These are phyloP conservation scores for Drosophila mulleri DNA, from an alignment of 2,888 invertebrate species.

Conservation along the genomic window DNA sequence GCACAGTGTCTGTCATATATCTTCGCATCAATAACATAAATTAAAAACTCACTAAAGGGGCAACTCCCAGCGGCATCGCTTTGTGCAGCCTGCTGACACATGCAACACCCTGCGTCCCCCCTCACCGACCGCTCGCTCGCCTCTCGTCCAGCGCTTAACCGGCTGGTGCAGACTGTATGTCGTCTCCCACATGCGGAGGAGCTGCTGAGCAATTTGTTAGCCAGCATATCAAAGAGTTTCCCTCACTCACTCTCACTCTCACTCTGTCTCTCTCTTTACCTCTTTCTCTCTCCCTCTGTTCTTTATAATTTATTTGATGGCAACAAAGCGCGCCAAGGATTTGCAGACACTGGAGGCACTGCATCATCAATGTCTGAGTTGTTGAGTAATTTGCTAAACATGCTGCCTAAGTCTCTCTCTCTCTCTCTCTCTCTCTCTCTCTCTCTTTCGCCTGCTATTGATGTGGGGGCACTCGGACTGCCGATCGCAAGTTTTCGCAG, in stretches of 20 bases:
- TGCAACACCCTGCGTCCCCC: constrained; percentile 23
- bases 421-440: neutral
- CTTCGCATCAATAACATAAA: constrained; percentile 77
- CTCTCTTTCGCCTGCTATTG: constrained; percentile 4
- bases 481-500: constrained; percentile 46
- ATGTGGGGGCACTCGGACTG: constrained; percentile 11
- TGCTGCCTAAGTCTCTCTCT: constrained; percentile 18
- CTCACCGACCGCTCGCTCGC: neutral
- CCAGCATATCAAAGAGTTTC: constrained; percentile 12
- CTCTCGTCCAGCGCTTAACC: neutral
- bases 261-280: neutral
- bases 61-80: constrained; percentile 71
- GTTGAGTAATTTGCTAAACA: constrained; percentile 82
- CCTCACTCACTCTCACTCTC: neutral
- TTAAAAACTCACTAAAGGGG: constrained; percentile 57
- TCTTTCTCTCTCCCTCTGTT: constrained; percentile 33
- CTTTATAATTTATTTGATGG: constrained; percentile 83
- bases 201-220: constrained; percentile 50
- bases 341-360: constrained; percentile 24
- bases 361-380: constrained; percentile 57
- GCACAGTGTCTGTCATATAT: constrained; percentile 62
- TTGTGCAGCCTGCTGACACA: constrained; percentile 73
- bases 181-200: constrained; percentile 71
- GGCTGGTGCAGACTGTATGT: constrained; percentile 80
- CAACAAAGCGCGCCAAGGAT: constrained; percentile 28